Percentiles rank a stretch among this genome's conserved stretches.
Evolutionary conservation across 2,888 invertebrate genomes (phyloP).

Genomic region (Myopa tessellatipennis): DNA sequence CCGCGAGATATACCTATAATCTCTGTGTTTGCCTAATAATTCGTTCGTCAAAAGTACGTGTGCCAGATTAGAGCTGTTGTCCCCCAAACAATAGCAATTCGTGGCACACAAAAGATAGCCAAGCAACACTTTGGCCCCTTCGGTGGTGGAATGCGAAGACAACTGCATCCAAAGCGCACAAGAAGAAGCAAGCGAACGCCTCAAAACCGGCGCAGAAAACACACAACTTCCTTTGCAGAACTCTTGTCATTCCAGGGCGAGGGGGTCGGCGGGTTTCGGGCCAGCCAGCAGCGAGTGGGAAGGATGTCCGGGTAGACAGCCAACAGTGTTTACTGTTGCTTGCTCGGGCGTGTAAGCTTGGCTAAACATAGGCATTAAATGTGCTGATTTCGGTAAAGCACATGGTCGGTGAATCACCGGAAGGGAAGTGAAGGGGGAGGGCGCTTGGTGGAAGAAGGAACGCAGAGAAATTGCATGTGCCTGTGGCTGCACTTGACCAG

Average conservation of each 20-base stretch:
- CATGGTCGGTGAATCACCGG: background rate
- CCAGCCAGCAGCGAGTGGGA: background rate
- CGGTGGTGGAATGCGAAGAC: constrained; percentile 48
- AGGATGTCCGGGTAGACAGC: background rate
- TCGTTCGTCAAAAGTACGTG: constrained; percentile 31
- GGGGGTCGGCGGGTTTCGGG: background rate
- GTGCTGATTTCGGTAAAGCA: constrained; percentile 32
- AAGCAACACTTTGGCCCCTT: constrained; percentile 46
- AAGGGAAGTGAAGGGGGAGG: background rate
- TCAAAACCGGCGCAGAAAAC: constrained; percentile 19
- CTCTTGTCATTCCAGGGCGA: background rate
- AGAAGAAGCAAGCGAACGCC: background rate
- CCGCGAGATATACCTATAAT: constrained; percentile 40
- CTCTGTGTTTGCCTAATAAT: constrained; percentile 47
- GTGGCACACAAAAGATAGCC: background rate
- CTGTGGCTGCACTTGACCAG: too few relatives aligned
- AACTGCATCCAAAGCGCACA: background rate
- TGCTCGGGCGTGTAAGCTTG: constrained; percentile 37
- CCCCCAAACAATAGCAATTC: constrained; percentile 25
- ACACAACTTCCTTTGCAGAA: constrained; percentile 12
- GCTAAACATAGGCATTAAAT: constrained; percentile 55
- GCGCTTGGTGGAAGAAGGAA: too few relatives aligned
- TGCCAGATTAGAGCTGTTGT: constrained; percentile 23
- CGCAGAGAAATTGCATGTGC: too few relatives aligned
- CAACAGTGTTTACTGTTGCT: constrained; percentile 9